Base-by-base conservation (phyloP, 2,888 invertebrate species). In the Drosophila parthenogenetica region DNA sequence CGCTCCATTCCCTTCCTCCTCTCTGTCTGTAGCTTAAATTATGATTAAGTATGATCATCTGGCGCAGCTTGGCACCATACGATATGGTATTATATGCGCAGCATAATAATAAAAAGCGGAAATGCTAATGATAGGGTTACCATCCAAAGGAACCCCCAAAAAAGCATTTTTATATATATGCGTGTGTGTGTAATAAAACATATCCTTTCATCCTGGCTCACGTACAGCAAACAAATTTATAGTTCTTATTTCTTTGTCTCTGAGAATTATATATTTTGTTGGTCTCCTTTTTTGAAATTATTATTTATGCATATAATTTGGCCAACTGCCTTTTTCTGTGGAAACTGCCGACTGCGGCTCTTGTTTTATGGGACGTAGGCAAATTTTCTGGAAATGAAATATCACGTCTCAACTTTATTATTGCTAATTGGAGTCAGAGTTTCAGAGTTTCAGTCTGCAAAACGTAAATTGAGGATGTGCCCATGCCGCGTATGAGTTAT, bases 31-130 rank as follows among this genome's bases (percentile, higher is more conserved):
- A 76, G 74, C 78, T 90, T 81, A 90, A 90, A 90, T 90, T 90
- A 90, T 89, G 90, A 89, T 90, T 90, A 90, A 89, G 90, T 89
- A 89, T 89, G 78, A 90, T 85, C 89, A 84, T 86, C 87, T 85
- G 80, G 74, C 64, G 64, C 69, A 53, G 45, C 59, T 46, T 60
- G 59, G 60, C 60, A 63, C 40, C 46, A 55, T 51, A 57, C 55
- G 40, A 22, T 32, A 17, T 51, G 45, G 22, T 29, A 29, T 50
- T 16, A 39, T 45, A 13, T 51, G 48, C 16, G 22, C 50, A 5
- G 66, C 78, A 90, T 87, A 90, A 90, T 91, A 90, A 90, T 91
- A 92, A 92, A 92, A 91, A 91, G 91, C 92, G 91, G 91, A 91
- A 91, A 91, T 92, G 87, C 91, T 92, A 91, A 91, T 91, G 91